Conservation (phyloP, 2,113 vertebrate species). For the Xiphophorus maculatus region DNA sequence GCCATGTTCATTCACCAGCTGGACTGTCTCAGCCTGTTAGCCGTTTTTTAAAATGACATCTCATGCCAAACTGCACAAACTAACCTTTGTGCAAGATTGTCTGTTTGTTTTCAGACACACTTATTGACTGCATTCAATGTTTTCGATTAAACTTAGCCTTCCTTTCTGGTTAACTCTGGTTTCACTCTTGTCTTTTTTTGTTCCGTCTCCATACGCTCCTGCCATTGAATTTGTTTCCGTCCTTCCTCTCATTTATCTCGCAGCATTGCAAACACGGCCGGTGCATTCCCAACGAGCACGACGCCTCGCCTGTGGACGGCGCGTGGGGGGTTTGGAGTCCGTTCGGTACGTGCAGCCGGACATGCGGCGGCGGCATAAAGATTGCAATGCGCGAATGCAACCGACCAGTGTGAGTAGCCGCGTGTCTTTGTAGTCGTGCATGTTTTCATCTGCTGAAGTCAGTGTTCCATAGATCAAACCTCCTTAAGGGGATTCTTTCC, state of each 20-base stretch:
- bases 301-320: slow-evolving; percentile 83
- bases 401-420: slow-evolving; percentile 89
- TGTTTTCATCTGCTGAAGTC: slow-evolving; percentile 61
- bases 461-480: slow-evolving; percentile 67
- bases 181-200: not conserved
- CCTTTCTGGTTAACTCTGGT: no score
- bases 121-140: not conserved
- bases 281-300: slow-evolving; percentile 91
- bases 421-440: slow-evolving; percentile 59
- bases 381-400: slow-evolving; percentile 93
- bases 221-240: not conserved
- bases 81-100: no score
- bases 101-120: not conserved
- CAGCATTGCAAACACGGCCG: slow-evolving; percentile 96
- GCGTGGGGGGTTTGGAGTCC: slow-evolving; percentile 96
- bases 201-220: not conserved
- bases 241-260: not conserved
- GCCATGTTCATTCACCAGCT: no score
- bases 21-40: no score
- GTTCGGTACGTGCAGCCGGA: slow-evolving; percentile 93
- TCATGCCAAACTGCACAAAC: no score
- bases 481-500: slow-evolving; percentile 61
- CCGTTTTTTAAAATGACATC: no score
- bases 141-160: not conserved
- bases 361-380: slow-evolving; percentile 95